Base-by-base conservation (phyloP, 2,888 invertebrate species). In the Andrena camellia region DNA sequence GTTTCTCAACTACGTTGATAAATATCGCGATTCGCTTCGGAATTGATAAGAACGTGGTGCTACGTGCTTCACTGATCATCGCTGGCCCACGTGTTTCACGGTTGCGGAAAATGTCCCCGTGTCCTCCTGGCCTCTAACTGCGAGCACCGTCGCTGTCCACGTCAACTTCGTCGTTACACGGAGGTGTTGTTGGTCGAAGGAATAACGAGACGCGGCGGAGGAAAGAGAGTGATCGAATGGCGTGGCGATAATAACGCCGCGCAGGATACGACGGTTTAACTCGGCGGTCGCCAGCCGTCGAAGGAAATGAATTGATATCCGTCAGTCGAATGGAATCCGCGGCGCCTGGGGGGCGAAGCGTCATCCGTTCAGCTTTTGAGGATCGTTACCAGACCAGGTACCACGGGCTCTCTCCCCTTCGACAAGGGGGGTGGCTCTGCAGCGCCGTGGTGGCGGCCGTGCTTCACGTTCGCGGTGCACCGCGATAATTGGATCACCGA, bases 401-500 rank as follows among this genome's bases (percentile, higher is more conserved):
- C 52, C 33, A 57, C 13, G 0, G 29, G 6, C 42, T 23, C 13
- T 68, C 59, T 29, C 33, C 73, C 73, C 78, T 62, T 79, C 64
- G 54, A 35, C 54, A 31, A 26, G 35, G 31, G 31, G 68, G 62
- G 26, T 10, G 23, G 20, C 57, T 4, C 57, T 2, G 20, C 54
- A 10, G 20, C 57, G 23, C 54, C 60, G 33, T 60, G 29, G 20
- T 48, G 57, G 59, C 74, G 64, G 60, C 52, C 76, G 23, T 60
- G 26, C 74, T 79, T 81, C 74, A 79, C 54, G 72, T 71, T 77
- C 75, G 79, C 57, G 86, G 84, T 74, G 70, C 86, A 83, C 86
- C 88, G 73, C 86, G 86, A 87, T 86, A 86, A 86, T 86, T 86
- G 86, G 78, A 86, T 86, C 86, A 86, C 33, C 76, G 69, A 74